phyloP scores from a whole-genome alignment of 2,888 invertebrate species.

The Rhagium mordax region DNA sequence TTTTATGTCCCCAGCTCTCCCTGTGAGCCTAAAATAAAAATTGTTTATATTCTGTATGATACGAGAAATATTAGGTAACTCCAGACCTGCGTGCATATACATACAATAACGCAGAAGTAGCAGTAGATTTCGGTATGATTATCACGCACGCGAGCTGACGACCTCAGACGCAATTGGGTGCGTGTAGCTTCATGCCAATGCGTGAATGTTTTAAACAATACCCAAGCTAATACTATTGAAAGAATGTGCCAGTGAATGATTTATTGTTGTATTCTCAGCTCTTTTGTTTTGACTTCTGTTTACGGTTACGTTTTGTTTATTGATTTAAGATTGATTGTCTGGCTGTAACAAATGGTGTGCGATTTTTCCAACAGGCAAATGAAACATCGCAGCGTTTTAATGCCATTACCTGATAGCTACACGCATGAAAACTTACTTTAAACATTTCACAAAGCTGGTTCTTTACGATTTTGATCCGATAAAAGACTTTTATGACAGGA shows the following conservation, averaged over 20 bases:
- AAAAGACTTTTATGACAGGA: too few relatives aligned
- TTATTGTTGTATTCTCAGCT: background rate
- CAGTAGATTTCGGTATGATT: slow-evolving; percentile 12
- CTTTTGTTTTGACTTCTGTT: background rate
- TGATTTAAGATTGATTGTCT: background rate
- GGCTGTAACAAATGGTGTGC: background rate
- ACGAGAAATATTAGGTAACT: slow-evolving; percentile 6
- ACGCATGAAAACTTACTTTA: background rate
- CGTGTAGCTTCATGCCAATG: slow-evolving; percentile 3
- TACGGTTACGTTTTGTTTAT: background rate
- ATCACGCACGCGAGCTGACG: slow-evolving; percentile 22
- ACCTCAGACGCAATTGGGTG: slow-evolving; percentile 18
- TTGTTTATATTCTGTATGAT: slow-evolving; percentile 10
- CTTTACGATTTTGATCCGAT: too few relatives aligned
- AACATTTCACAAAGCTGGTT: too few relatives aligned
- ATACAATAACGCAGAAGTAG: slow-evolving; percentile 5
- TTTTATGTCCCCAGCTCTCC: background rate
- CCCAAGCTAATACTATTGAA: background rate
- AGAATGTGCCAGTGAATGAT: background rate
- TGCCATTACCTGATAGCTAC: background rate
- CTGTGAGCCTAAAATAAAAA: slow-evolving; percentile 2
- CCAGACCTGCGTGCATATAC: background rate
- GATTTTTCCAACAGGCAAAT: background rate
- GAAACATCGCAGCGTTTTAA: background rate
- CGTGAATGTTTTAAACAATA: slow-evolving; percentile 4